phyloP scores from a whole-genome alignment of 30 jellyfish, hydroid and myxozoan genomes.

The Hydractinia echinata region DNA sequence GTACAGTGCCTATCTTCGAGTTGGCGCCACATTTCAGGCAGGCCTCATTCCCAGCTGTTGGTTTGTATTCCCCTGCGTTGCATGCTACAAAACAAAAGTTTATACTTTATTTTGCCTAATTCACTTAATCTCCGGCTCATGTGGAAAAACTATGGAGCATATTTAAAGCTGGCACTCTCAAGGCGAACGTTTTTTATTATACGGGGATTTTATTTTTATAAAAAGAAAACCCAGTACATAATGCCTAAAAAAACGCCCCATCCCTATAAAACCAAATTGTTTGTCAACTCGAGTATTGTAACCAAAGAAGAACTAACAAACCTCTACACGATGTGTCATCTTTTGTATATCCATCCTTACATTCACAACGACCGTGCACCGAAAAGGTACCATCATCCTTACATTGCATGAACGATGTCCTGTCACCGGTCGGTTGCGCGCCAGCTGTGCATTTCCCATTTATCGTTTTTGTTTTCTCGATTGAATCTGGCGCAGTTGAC shows the following conservation, averaged over 20 bases:
- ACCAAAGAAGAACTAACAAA: not conserved
- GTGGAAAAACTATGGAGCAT: not conserved
- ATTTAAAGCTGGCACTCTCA: not conserved
- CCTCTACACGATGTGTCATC: conserved; percentile 14
- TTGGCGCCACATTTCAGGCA: conserved; percentile 50
- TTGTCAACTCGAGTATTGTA: no score
- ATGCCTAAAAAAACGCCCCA: no score
- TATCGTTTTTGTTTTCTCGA: not conserved
- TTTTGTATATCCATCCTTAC: conserved; percentile 22
- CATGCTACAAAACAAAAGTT: conserved; percentile 34
- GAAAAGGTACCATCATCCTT: conserved; percentile 27
- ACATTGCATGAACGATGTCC: conserved; percentile 16
- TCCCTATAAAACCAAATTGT: no score
- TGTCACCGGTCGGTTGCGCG: not conserved
- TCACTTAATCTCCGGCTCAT: not conserved
- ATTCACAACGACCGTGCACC: conserved; percentile 5
- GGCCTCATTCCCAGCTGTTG: conserved; percentile 43
- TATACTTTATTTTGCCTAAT: not conserved
- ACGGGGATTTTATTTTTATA: not conserved
- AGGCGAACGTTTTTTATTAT: not conserved
- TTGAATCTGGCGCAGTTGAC: conserved; percentile 22
- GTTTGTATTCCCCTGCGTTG: conserved; percentile 25
- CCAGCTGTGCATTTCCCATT: conserved; percentile 12
- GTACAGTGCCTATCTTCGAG: conserved; percentile 32
- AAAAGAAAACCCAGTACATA: not conserved